These are phyloP conservation scores for Liolophura sinensis DNA, from an alignment of 1,140 invertebrate genomes.

Conservation along the genomic window DNA sequence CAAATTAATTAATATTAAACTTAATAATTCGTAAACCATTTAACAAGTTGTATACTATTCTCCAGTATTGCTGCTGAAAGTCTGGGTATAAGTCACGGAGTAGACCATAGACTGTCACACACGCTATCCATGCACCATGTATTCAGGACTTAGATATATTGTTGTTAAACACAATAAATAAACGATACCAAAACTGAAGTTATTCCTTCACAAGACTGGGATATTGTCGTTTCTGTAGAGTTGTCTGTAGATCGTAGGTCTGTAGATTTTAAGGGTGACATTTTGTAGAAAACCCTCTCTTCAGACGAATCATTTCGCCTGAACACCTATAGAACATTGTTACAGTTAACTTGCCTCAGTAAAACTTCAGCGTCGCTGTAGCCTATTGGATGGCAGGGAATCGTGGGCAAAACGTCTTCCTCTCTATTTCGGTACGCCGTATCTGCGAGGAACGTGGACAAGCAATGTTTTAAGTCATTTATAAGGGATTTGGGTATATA, in stretches of 20 bases:
- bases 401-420: constrained; percentile 37
- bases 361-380: constrained; percentile 51
- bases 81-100: not conserved
- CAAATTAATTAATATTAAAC: too few relatives aligned
- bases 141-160: too few relatives aligned
- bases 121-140: not conserved
- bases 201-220: not conserved
- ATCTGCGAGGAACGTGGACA: constrained; percentile 8
- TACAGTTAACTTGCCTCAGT: constrained; percentile 25
- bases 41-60: too few relatives aligned
- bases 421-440: constrained; percentile 27
- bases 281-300: not conserved
- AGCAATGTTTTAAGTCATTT: not conserved
- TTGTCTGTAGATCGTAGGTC: not conserved
- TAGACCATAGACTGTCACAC: not conserved
- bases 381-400: constrained; percentile 58
- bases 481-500: not conserved
- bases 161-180: not conserved
- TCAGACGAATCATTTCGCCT: not conserved
- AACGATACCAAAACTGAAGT: not conserved
- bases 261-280: not conserved
- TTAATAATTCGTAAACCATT: too few relatives aligned
- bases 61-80: too few relatives aligned
- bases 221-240: not conserved
- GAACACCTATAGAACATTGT: not conserved